Conservation (phyloP, 2,888 invertebrate species). For the Troides oblongomaculatus region DNA sequence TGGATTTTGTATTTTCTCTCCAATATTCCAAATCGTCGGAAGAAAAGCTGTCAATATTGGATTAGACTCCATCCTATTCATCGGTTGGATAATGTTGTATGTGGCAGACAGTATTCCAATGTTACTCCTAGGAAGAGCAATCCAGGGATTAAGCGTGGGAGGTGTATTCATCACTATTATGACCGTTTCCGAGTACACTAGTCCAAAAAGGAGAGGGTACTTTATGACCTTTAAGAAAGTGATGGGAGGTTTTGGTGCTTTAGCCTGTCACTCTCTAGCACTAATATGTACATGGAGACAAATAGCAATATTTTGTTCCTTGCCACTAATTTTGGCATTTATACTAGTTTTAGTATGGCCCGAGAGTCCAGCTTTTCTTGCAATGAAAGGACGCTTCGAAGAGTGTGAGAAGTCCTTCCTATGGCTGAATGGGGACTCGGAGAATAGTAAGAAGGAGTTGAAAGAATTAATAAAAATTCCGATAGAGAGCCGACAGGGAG, state of each 20-base stretch:
- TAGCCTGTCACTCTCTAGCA: conserved; percentile 43
- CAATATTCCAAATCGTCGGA: conserved; percentile 42
- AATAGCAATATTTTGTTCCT: conserved; percentile 36
- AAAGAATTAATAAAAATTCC: conserved; percentile 34
- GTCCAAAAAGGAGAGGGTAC: conserved; percentile 43
- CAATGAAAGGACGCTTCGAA: conserved; percentile 43
- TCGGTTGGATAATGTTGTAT: conserved; percentile 42
- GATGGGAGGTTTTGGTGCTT: conserved; percentile 35
- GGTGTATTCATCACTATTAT: conserved; percentile 40
- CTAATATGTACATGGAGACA: conserved; percentile 44
- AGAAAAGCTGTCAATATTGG: conserved; percentile 38
- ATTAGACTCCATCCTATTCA: conserved; percentile 30
- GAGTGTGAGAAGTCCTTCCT: conserved; percentile 42
- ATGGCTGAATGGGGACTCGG: conserved; percentile 41
- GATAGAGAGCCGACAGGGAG: conserved; percentile 21
- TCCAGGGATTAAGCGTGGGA: conserved; percentile 43
- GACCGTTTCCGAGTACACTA: conserved; percentile 43
- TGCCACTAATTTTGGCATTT: conserved; percentile 30
- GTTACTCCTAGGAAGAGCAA: conserved; percentile 40
- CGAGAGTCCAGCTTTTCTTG: conserved; percentile 47
- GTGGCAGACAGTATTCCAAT: conserved; percentile 36
- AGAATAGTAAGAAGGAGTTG: conserved; percentile 38
- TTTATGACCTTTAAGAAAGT: conserved; percentile 42
- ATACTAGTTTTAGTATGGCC: conserved; percentile 43
- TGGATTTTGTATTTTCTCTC: conserved; percentile 42